Evolutionary conservation across 1,140 invertebrate genomes (phyloP), one percentile per base, ranked within the genome.

Genomic region (Heliothis subflexa): DNA sequence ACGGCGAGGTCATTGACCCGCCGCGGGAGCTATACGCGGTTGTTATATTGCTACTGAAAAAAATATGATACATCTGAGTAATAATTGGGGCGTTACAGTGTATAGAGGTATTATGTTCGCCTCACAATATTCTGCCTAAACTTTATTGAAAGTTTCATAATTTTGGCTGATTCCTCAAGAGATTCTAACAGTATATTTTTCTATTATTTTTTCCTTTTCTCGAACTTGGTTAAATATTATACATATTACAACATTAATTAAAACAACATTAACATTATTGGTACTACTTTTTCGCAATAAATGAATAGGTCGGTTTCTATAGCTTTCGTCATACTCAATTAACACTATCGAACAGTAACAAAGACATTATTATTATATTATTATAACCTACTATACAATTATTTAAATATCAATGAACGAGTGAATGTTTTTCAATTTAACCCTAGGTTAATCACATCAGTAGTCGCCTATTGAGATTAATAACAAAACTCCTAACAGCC

Each of bases 21-120:
- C 81, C 72, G 84, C 85, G 81, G 81, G 85, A 80, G 82, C 83
- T 84, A 81, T 72, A 82, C 73, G 3, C 78, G 33, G 16, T 28
- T 57, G 0, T 25, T 1, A 1, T 25, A 25, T 1, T 59, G 70
- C 62, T 52, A 70, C 47, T 70, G 66, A 72, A 72, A 40, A 64
- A 5, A 0, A 18, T 33, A 66, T 47, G 62, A 47, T 64, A 3
- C 16, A 40, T 61, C 28, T 33, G 13, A 28, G 25, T 33, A 33
- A 28, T 61, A 28, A 61, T 14, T 12, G 13, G 25, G 25, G 13
- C 28, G 28, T 14, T 61, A 7, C 21, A 18, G 16, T 55, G 16
- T 9, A 55, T 18, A n/a, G n/a, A n/a, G n/a, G n/a, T n/a, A 55
- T 55, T 55, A 55, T 55, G 9, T 7, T 18, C 7, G 9, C 18